A percentile compares a stretch with the other conserved stretches of the same genome.
Evolutionary conservation across 2,888 invertebrate genomes (phyloP).

Genomic region (Nomada goodeniana): DNA sequence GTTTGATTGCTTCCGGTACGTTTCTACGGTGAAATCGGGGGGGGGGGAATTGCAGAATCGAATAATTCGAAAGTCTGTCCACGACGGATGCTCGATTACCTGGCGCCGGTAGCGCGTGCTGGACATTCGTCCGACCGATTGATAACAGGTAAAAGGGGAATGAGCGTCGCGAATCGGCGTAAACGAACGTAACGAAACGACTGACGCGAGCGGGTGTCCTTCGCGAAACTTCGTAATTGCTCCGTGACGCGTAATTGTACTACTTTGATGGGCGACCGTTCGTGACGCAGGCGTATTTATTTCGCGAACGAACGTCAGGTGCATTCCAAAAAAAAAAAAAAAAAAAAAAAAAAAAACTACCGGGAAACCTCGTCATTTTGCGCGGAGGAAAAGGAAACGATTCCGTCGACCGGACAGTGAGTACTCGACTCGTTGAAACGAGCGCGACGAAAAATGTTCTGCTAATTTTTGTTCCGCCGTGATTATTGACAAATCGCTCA

Average conservation of each 20-base stretch:
- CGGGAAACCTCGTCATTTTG: slow-evolving; percentile 7
- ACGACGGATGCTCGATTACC: not conserved
- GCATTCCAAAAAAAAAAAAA: not conserved
- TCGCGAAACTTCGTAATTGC: slow-evolving; percentile 34
- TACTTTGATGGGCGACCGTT: not conserved
- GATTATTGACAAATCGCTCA: not conserved
- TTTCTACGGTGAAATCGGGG: not conserved
- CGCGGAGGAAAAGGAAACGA: slow-evolving; percentile 5
- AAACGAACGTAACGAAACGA: slow-evolving; percentile 1
- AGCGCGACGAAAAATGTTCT: not conserved
- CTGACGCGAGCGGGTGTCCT: not conserved
- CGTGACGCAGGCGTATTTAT: not conserved
- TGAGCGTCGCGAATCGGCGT: not conserved
- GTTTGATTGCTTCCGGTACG: not conserved
- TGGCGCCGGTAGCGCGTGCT: not conserved
- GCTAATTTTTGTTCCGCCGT: not conserved
- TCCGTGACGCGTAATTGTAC: slow-evolving; percentile 18
- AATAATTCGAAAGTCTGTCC: slow-evolving; percentile 1
- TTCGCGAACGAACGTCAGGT: not conserved
- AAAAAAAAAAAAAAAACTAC: not conserved
- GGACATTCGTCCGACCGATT: slow-evolving; percentile 2
- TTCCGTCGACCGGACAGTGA: not conserved
- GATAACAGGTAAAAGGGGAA: not conserved
- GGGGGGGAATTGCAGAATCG: not conserved
- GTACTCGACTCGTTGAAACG: not conserved